These are phyloP conservation scores for Amphiprion ocellaris DNA, from an alignment of 2,113 vertebrate genomes.

Conservation along the genomic window DNA sequence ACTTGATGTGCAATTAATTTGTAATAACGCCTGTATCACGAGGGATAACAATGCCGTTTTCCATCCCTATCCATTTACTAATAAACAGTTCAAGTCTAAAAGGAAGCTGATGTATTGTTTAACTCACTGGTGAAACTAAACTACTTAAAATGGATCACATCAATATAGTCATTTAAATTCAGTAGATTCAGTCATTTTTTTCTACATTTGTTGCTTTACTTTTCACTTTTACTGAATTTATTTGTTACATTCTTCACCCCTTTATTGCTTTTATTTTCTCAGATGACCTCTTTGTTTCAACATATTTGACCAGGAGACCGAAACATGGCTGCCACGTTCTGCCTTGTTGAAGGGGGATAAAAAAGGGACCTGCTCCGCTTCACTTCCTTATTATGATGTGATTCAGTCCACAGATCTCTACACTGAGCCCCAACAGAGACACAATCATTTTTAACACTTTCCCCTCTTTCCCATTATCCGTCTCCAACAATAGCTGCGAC, in stretches of 20 bases:
- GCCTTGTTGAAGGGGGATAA: slow-evolving; percentile 79
- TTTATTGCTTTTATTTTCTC: slow-evolving; percentile 33
- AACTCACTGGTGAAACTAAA: background rate
- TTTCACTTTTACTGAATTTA: too few relatives aligned
- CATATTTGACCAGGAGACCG: slow-evolving; percentile 76
- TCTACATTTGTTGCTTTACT: too few relatives aligned
- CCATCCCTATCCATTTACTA: slow-evolving; percentile 16
- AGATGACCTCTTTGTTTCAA: slow-evolving; percentile 57
- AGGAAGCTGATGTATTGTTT: slow-evolving; percentile 13
- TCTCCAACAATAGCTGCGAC: slow-evolving; percentile 78
- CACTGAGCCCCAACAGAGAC: slow-evolving; percentile 83
- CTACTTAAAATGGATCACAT: background rate
- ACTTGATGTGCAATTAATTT: slow-evolving; percentile 39
- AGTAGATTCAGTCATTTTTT: background rate
- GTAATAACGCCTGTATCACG: slow-evolving; percentile 31
- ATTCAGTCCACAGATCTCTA: slow-evolving; percentile 82
- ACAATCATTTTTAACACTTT: slow-evolving; percentile 85
- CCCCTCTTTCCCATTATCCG: slow-evolving; percentile 79
- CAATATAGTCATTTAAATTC: slow-evolving; percentile 1
- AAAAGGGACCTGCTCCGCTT: slow-evolving; percentile 75
- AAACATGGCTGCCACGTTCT: slow-evolving; percentile 76
- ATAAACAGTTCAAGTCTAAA: slow-evolving; percentile 26
- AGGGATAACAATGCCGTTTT: background rate
- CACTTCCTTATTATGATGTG: slow-evolving; percentile 87
- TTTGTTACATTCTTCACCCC: background rate